Base-by-base conservation (phyloP, 2,888 invertebrate genomes). In the Lasioglossum marginatum region DNA sequence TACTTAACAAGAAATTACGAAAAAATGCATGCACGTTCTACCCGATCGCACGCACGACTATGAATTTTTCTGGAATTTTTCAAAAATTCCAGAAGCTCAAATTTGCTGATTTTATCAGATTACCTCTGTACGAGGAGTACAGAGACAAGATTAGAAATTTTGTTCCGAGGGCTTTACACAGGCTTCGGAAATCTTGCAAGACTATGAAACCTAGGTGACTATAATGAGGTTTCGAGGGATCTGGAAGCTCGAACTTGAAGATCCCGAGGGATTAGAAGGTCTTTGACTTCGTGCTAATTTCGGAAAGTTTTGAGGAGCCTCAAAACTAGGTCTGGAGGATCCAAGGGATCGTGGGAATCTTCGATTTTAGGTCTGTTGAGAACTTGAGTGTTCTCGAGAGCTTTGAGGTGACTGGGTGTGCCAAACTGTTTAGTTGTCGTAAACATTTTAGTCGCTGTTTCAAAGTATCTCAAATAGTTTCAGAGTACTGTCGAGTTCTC, bases 251-350 rank as follows among this genome's bases (percentile, higher is more conserved):
- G 16, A 63, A 31, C 37, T 19, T 37, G 34, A 68, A 68, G 66
- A 68, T 68, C 66, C 66, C 6, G 34, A 1, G 66, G 66, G 37
- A 70, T 70, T 70, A 37, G n/a, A 40, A n/a, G 70, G 70, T 68
- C 66, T 68, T 34, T 68, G 66, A 34, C 66, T 68, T 34, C 19
- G 74, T 19, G 19, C 19, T 48, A 31, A 75, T 52, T 75, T 75
- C 52, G 19, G 34, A n/a, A 57, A 52, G 31, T 31, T 48, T 70
- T 40, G 70, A 70, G 40, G 5, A 70, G 70, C n/a, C 70, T 40
- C 70, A 70, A 37, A 70, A 68, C 66, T 68, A 68, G 66, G 66
- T 37, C 23, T 23, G 34, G 10, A 34, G 23, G 66, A 68, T 68
- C 10, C 66, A 10, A 37, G 23, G 37, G 63, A 63, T 63, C 63